Evolutionary conservation across 2,113 vertebrate species (phyloP).

Genomic region (Dinomys branickii): DNA sequence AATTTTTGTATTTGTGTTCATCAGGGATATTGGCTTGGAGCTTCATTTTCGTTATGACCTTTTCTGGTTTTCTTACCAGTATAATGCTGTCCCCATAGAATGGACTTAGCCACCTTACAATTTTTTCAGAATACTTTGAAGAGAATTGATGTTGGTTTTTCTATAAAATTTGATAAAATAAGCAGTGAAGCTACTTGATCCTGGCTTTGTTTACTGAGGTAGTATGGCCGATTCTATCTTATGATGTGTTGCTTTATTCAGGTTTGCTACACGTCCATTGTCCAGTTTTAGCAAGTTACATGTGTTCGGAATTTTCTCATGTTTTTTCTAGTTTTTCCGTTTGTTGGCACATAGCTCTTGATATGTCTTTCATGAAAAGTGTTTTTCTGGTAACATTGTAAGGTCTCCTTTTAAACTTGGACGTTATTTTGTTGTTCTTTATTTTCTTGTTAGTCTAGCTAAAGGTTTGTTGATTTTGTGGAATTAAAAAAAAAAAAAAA

Average conservation of each 20-base stretch:
- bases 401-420: neutral
- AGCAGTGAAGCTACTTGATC: neutral
- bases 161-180: neutral
- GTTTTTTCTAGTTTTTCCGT: neutral
- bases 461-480: neutral
- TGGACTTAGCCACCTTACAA: neutral
- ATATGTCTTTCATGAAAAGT: neutral
- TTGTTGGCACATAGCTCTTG: neutral
- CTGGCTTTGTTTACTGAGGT: neutral
- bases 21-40: neutral
- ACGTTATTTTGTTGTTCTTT: neutral
- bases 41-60: neutral
- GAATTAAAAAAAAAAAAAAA: neutral
- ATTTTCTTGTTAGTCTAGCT: neutral
- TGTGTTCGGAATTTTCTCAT: neutral
- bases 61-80: neutral
- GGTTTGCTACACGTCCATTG: neutral
- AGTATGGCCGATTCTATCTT: neutral
- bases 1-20: neutral
- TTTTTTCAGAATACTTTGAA: neutral
- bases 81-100: neutral
- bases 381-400: neutral
- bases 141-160: neutral
- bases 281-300: neutral
- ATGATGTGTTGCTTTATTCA: neutral